Conservation (phyloP, 1,140 invertebrate genomes). For the Yoshiicerus persimilis region DNA sequence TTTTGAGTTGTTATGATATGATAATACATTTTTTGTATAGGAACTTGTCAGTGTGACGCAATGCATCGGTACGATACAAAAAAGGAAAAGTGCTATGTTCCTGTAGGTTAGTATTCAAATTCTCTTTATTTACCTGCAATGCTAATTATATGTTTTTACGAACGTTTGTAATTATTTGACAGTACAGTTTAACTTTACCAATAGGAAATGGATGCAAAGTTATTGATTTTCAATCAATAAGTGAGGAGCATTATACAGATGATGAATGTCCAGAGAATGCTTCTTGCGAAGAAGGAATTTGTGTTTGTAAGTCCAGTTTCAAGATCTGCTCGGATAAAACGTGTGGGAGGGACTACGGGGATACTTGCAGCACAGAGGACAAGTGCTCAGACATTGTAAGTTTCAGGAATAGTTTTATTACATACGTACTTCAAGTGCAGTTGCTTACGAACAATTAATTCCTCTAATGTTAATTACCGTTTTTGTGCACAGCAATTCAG, state of each 20-base stretch:
- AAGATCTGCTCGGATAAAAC: constrained; percentile 23
- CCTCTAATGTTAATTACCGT: background rate
- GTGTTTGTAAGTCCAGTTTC: background rate
- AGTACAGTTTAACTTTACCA: too few relatives aligned
- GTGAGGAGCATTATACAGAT: constrained; percentile 10
- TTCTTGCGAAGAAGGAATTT: background rate
- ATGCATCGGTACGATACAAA: constrained; percentile 34
- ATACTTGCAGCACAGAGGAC: background rate
- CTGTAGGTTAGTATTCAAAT: background rate
- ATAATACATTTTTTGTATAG: background rate
- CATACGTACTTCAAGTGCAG: too few relatives aligned
- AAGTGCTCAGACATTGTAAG: constrained; percentile 29
- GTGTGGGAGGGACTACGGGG: constrained; percentile 25
- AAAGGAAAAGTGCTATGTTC: constrained; percentile 30
- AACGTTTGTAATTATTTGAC: too few relatives aligned
- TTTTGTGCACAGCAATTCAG: background rate
- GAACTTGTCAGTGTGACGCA: constrained; percentile 29
- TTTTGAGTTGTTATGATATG: background rate
- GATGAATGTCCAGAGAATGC: constrained; percentile 31
- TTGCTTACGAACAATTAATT: too few relatives aligned
- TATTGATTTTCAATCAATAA: constrained; percentile 30
- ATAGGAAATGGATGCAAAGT: background rate
- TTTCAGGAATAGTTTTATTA: too few relatives aligned
- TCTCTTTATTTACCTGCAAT: background rate
- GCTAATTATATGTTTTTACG: too few relatives aligned